Percentiles rank a stretch among this genome's conserved stretches.
These are phyloP conservation scores for Tragelaphus scriptus DNA, from an alignment of 2,113 vertebrate genomes.

Conservation along the genomic window DNA sequence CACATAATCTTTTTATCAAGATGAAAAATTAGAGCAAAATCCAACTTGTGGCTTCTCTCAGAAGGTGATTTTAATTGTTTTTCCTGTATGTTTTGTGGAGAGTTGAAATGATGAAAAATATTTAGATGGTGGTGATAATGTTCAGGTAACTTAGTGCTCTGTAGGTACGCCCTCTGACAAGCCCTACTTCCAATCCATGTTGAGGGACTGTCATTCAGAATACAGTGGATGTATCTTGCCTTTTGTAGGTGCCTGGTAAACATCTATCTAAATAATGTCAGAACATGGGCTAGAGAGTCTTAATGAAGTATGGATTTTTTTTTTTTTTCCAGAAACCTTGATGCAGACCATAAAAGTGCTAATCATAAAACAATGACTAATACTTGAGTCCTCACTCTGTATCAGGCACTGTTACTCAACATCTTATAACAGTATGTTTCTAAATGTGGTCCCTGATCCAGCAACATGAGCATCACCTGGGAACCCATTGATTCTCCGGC, in stretches of 20 bases:
- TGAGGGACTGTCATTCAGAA: background rate
- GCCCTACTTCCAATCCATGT: background rate
- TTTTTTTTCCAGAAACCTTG: background rate
- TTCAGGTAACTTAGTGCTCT: background rate
- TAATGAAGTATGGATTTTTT: background rate
- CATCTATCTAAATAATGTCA: background rate
- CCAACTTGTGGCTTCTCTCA: background rate
- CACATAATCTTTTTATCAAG: background rate
- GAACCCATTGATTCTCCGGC: background rate
- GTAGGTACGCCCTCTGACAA: background rate
- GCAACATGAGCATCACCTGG: no score
- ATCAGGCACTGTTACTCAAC: background rate
- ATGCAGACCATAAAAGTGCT: background rate
- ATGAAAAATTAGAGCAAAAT: background rate
- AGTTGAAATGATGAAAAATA: background rate
- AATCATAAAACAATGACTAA: background rate
- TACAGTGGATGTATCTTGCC: background rate
- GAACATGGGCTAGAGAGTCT: background rate
- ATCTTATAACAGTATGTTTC: background rate
- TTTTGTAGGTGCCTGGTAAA: background rate
- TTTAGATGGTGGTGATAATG: background rate
- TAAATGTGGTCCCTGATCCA: no score
- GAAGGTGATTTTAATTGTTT: background rate
- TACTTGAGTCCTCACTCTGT: background rate
- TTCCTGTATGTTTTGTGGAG: background rate